Conservation (phyloP, 2,888 invertebrate genomes). For the Abscondita cerata region DNA sequence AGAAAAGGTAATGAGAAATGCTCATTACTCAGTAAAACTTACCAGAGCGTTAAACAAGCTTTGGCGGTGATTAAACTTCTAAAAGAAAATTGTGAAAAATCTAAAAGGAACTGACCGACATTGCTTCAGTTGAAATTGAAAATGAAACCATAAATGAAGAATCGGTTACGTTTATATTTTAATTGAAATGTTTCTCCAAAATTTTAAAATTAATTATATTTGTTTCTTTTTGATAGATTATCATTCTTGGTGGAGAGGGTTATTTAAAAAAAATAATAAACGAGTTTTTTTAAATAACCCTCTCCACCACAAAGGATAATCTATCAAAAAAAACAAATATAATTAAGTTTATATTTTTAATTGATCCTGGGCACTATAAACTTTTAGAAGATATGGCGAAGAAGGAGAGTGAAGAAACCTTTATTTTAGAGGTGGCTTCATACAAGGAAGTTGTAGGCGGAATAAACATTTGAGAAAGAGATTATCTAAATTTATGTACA, state of each 20-base stretch:
- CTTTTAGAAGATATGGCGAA: constrained; percentile 85
- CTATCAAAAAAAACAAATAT: too few species aligned
- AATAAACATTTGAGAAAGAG: constrained; percentile 69
- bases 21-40: constrained; percentile 95
- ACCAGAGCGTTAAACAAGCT: constrained; percentile 94
- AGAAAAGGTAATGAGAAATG: constrained; percentile 96
- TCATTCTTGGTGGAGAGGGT: too few species aligned
- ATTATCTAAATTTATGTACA: too few species aligned
- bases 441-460: constrained; percentile 89
- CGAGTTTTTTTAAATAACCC: too few species aligned
- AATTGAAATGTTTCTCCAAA: too few species aligned
- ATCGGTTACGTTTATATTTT: constrained; percentile 79
- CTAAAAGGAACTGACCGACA: constrained; percentile 81
- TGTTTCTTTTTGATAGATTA: too few species aligned
- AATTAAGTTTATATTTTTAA: too few species aligned
- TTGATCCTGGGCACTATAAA: constrained; percentile 93
- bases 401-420: constrained; percentile 85
- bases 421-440: constrained; percentile 88
- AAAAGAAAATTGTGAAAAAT: constrained; percentile 77
- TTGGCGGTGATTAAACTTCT: constrained; percentile 74
- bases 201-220: too few species aligned
- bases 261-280: too few species aligned
- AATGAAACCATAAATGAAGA: constrained; percentile 85
- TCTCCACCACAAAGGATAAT: too few species aligned
- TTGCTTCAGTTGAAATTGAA: constrained; percentile 76